Base-by-base conservation (phyloP, 2,113 vertebrate genomes). In the Irena cyanogastra region DNA sequence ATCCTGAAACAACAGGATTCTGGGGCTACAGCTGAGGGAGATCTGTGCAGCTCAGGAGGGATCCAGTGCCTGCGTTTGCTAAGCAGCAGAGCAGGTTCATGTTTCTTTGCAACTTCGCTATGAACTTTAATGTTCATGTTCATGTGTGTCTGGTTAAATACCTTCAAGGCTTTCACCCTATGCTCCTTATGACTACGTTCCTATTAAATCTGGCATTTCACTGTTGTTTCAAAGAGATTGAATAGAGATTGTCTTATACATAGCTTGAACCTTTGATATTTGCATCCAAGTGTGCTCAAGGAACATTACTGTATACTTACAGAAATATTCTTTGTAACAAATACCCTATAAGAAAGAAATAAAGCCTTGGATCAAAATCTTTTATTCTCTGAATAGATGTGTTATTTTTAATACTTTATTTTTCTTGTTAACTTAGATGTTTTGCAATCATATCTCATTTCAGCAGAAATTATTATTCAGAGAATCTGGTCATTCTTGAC, bases 171-270 rank as follows among this genome's bases (percentile, higher is more conserved):
- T 91, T 91, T 92, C 35, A 45, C 42, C 41, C 59, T 56, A 8
- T 64, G 31, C n/a, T 89, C 69, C 52, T 92, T 80, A 54, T 10
- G 45, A 87, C 52, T 70, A 30, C 2, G 7, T 87, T 93, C 70
- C 77, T 89, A 96, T 96, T 90, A 94, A 94, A 86, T 93, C 53
- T 97, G 94, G 42, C 83, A 95, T 97, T 95, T 96, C 41, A 63
- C 47, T 89, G 45, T 69, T 81, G 47, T 81, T 95, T 93, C 79
- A 74, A 82, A 93, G 68, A 88, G 24, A 69, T 56, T 80, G 76
- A 96, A 83, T 89, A 72, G 35, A 84, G 59, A 66, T 45, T 87
- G 52, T 93, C 49, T 89, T 44, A 70, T 56, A 78, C 60, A 24
- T n/a, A 28, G 28, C 39, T 76, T 96, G 94, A 89, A 94, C 91